These are phyloP conservation scores for Willisornis vidua DNA, from an alignment of 2,113 vertebrate genomes.

Conservation along the genomic window DNA sequence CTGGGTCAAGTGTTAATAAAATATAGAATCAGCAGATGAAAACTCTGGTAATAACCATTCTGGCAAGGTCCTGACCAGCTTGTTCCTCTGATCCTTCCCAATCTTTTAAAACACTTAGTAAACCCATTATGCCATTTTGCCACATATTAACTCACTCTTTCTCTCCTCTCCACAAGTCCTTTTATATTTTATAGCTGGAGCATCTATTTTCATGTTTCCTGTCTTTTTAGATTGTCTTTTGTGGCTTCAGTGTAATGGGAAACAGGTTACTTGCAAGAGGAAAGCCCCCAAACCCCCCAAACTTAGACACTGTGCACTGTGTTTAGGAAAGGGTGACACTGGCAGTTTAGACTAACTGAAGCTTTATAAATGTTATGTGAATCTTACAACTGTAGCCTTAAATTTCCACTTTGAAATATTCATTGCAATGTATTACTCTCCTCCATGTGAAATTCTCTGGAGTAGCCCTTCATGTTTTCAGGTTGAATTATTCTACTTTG, in stretches of 20 bases:
- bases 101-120: not conserved
- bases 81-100: not conserved
- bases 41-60: not conserved
- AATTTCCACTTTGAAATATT: conserved; percentile 60
- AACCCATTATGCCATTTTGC: not conserved
- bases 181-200: not conserved
- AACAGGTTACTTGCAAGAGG: not conserved
- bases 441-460: conserved; percentile 29
- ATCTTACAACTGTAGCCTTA: conserved; percentile 19
- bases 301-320: not conserved
- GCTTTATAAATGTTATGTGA: not conserved
- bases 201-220: not conserved
- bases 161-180: fast-evolving
- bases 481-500: conserved; percentile 14
- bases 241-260: not conserved
- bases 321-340: not conserved
- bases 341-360: not conserved
- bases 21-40: not conserved
- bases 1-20: not conserved
- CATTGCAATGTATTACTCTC: conserved; percentile 26
- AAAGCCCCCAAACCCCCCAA: not conserved
- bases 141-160: not conserved
- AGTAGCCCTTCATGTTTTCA: not conserved
- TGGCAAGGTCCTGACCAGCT: not conserved
- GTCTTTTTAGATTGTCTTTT: not conserved